These are phyloP conservation scores for Microtus pennsylvanicus DNA, from an alignment of 2,113 vertebrate species.

Conservation along the genomic window DNA sequence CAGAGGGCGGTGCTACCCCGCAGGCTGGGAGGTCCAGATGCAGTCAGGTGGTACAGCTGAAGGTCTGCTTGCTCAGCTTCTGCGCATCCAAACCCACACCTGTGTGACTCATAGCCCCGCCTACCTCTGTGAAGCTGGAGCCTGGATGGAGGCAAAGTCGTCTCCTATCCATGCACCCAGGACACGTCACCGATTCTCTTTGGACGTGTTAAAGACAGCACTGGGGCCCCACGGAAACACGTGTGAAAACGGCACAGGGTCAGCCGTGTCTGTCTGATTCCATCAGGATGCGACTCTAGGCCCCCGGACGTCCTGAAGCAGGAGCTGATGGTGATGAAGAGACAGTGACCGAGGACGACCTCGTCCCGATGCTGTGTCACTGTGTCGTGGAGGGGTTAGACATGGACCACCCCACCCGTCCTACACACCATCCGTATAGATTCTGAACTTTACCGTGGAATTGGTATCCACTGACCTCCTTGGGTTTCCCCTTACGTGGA, in stretches of 20 bases:
- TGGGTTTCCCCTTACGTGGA: fast-evolving
- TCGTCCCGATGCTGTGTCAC: fast-evolving
- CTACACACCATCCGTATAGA: fast-evolving
- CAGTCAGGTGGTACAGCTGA: not conserved
- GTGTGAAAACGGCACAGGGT: not conserved
- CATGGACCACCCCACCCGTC: fast-evolving
- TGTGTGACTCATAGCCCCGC: not conserved
- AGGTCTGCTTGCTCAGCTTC: not conserved
- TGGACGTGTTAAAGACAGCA: not conserved
- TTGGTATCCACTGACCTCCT: too few relatives aligned
- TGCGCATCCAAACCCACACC: not conserved
- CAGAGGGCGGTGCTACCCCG: not conserved
- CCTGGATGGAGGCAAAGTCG: not conserved
- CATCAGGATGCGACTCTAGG: not conserved
- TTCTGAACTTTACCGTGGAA: too few relatives aligned
- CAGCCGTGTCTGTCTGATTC: not conserved
- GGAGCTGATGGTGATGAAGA: not conserved
- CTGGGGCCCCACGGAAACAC: not conserved
- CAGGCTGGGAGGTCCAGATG: not conserved
- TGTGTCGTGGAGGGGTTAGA: not conserved
- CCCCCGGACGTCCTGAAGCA: too few relatives aligned
- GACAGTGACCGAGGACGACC: not conserved
- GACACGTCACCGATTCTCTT: not conserved
- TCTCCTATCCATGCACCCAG: too few relatives aligned
- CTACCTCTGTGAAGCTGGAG: not conserved